Evolutionary conservation across 2,797 vertebrate genomes (phyloP), one percentile per base, ranked within the genome.

Genomic region (Gadopsis marmoratus): DNA sequence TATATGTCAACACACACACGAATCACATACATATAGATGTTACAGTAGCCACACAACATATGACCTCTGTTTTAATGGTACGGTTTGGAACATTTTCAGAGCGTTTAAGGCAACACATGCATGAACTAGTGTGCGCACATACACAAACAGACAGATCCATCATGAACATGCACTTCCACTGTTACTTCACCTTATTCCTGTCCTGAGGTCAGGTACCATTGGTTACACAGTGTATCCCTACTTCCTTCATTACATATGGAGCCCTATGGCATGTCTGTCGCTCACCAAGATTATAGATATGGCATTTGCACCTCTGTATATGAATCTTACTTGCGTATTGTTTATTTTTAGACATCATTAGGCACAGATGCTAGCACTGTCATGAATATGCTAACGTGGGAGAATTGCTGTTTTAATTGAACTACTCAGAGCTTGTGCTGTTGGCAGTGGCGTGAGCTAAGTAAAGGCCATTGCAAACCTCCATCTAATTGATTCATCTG

Each of bases 401-500:
- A 56, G 29, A 58, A 50, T 14, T 31, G 11, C 74, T 53, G 29
- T 62, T 71, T 71, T 19, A 50, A 31, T 72, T 66, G 59, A 17
- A 47, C 21, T 33, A 47, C 48, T 54, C 8, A 5, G 47, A 47
- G 8, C 37, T 50, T 41, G 37, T 70, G 41, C 37, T 70, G 66
- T 71, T 78, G 59, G 69, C 78, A 79, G 59, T 9, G 19, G 23
- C 66, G 13, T 43, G 56, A 65, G 76, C 71, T 62, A 76, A 79
- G 48, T 43, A 54, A 77, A 79, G 51, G 23, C 50, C 51, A 62
- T 35, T 43, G 76, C 55, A 76, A 79, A 71, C 50, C 48, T 88
- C 41, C 21, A 43, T 65, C 23, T 79, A 63, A 79, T 55, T 75
- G 77, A 86, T 82, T 82, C 55, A 67, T 81, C 60, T 77, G 60